Base-by-base conservation (phyloP, 2,888 invertebrate genomes). In the Fabriciana adippe region DNA sequence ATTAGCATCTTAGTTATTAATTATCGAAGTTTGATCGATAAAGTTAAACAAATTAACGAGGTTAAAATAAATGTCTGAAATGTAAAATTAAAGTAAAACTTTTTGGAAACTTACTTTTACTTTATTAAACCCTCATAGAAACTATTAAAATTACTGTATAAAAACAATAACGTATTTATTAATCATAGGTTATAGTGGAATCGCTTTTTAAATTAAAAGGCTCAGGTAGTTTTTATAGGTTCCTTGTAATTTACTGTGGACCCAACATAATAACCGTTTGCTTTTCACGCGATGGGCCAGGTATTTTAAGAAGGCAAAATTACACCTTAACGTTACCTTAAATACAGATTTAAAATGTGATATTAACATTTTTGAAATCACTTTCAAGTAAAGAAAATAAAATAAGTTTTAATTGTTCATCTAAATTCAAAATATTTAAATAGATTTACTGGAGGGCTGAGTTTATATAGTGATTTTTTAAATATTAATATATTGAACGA, bases 141-240 rank as follows among this genome's bases (percentile, higher is more conserved):
- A 35, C 8, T 35, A 35, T n/a, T 55, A n/a, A n/a, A 31, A n/a
- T 6, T 35, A 35, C 35, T 6, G 8, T 6, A 35, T 15, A 55
- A 55, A 55, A n/a, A 35, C 31, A 5, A 55, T n/a, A 35, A 35
- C 1, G 35, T 55, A 53, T 21, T 59, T 60, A 66, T 55, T 64
- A 67, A 64, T 55, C 16, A 60, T 50, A 47, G 45, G 47, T 50
- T 65, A 18, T 61, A 61, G 48, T 18, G 45, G 26, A 55, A 41
- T 26, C 62, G 67, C 67, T 66, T 41, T 59, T 55, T 48, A 56
- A 68, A 59, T 67, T 65, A 21, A 61, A 65, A 71, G 64, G 51
- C 53, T 35, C 65, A 48, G 62, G 26, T 62, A 62, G 64, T 67
- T 69, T 69, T 64, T 70, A 41, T 15, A 53, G 8, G 16, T 47